Conservation (phyloP, 1,140 invertebrate species). For the Paraescarpia echinospica region DNA sequence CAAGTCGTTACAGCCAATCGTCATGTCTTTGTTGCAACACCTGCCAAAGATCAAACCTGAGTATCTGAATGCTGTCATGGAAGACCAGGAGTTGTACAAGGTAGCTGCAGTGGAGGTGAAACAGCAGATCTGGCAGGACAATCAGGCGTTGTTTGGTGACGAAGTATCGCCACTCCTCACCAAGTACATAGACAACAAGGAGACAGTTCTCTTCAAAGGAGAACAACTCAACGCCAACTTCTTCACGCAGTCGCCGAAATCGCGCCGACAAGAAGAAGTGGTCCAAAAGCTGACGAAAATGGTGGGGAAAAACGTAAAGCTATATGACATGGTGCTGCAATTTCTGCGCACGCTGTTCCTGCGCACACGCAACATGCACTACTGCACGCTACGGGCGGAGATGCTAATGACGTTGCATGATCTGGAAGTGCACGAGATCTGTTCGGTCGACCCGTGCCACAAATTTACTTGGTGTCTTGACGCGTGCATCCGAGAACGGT, state of each 20-base stretch:
- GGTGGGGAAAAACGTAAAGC: conserved; percentile 92
- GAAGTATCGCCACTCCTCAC: conserved; percentile 93
- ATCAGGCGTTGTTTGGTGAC: conserved; percentile 94
- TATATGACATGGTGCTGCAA: conserved; percentile 97
- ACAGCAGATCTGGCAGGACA: conserved; percentile 96
- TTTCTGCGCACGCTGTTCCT: conserved; percentile 93
- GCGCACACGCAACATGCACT: conserved; percentile 92
- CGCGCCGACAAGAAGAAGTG: conserved; percentile 86
- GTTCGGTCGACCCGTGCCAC: conserved; percentile 95
- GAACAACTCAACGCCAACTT: conserved; percentile 80
- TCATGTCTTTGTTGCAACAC: conserved; percentile 92
- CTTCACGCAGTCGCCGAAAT: conserved; percentile 88
- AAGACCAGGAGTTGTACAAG: conserved; percentile 88
- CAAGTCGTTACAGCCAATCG: conserved; percentile 88
- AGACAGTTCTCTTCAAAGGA: conserved; percentile 87
- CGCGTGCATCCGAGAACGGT: conserved; percentile 95
- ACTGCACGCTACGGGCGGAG: conserved; percentile 93
- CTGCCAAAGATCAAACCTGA: conserved; percentile 92
- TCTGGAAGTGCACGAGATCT: conserved; percentile 76
- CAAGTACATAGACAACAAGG: conserved; percentile 68
- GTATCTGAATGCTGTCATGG: conserved; percentile 80
- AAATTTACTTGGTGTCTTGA: conserved; percentile 99
- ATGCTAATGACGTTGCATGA: conserved; percentile 95
- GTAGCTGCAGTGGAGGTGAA: conserved; percentile 96
- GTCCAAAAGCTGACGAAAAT: conserved; percentile 94